Evolutionary conservation across 2,113 vertebrate genomes (phyloP).

Genomic region (Pelmatolapia mariae): DNA sequence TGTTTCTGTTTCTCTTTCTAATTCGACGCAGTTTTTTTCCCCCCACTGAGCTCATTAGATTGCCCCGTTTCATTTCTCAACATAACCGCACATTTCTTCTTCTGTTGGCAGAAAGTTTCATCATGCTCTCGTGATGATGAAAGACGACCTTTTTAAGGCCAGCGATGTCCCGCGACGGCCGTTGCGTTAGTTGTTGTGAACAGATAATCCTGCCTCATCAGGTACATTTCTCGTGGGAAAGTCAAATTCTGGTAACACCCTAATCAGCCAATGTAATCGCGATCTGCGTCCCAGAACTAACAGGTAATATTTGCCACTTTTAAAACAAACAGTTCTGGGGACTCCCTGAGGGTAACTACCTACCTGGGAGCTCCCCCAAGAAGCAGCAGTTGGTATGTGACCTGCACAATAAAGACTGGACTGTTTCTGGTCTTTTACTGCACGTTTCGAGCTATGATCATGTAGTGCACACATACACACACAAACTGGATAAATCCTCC

Average conservation of each 20-base stretch:
- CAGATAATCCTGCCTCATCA: background rate
- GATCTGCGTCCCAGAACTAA: background rate
- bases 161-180: background rate
- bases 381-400: background rate
- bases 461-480: background rate
- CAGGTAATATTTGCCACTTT: background rate
- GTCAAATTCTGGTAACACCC: background rate
- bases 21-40: constrained; percentile 32
- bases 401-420: background rate
- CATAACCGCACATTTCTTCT: constrained; percentile 8
- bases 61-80: constrained; percentile 20
- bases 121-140: background rate
- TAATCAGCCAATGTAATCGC: background rate
- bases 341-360: background rate
- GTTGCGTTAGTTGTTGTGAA: background rate
- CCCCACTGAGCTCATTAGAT: constrained; percentile 46
- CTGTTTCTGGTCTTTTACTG: background rate
- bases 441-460: background rate
- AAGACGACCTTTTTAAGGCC: background rate
- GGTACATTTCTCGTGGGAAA: background rate
- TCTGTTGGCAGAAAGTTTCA: background rate
- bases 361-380: background rate
- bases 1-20: constrained; percentile 54
- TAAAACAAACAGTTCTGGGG: background rate
- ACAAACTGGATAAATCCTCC: background rate